phyloP scores from a whole-genome alignment of 2,797 vertebrate genomes.

The Hydrocynus forskahlii region DNA sequence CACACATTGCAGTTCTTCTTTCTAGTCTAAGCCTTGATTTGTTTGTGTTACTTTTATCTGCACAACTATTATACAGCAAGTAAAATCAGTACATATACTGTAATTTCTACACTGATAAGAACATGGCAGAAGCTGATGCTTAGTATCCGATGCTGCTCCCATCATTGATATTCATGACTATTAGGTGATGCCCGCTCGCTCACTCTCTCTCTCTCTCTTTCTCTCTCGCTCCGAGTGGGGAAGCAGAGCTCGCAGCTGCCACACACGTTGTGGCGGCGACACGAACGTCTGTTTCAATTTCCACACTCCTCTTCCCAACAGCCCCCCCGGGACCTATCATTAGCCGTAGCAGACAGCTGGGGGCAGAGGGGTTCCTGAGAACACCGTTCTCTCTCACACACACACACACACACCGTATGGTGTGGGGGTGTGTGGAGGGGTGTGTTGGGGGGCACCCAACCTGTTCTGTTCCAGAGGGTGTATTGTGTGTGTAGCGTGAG shows the following conservation, averaged over 20 bases:
- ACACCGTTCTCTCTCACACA: conserved; percentile 55
- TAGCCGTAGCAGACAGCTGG: conserved; percentile 87
- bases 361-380: conserved; percentile 80
- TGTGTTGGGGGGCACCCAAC: conserved; percentile 68
- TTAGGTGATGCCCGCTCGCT: conserved; percentile 55
- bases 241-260: conserved; percentile 69
- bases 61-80: conserved; percentile 21
- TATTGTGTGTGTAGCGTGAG: conserved; percentile 84
- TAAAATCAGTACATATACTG: conserved; percentile 37
- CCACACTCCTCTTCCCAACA: conserved; percentile 80
- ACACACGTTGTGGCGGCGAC: conserved; percentile 78
- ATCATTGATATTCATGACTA: conserved; percentile 65
- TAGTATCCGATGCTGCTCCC: conserved; percentile 46
- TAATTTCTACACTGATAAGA: conserved; percentile 32
- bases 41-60: not conserved
- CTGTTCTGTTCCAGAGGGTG: conserved; percentile 75
- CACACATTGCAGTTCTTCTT: not conserved
- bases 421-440: conserved; percentile 45
- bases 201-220: conserved; percentile 53
- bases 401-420: conserved; percentile 68
- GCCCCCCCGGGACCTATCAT: conserved; percentile 85
- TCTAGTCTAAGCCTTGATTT: not conserved
- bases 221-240: conserved; percentile 71
- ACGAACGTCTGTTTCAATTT: conserved; percentile 87
- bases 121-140: conserved; percentile 48